These are phyloP conservation scores for Buathra laborator DNA, from an alignment of 2,888 invertebrate genomes.

Conservation along the genomic window DNA sequence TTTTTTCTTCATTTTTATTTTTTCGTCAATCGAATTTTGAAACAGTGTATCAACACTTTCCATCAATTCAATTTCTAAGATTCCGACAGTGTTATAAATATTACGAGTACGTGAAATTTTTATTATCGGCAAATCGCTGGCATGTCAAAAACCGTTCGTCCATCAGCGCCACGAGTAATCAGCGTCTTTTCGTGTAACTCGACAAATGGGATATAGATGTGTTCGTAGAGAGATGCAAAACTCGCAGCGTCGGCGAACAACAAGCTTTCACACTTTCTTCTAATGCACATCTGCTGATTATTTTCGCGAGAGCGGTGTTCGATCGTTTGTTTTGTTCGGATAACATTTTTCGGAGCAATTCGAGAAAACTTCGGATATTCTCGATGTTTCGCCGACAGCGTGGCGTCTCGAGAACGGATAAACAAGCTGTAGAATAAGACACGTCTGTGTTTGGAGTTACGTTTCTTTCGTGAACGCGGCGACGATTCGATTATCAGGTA, in stretches of 20 bases:
- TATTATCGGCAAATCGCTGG: neutral
- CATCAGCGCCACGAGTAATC: conserved; percentile 23
- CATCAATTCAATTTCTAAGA: neutral
- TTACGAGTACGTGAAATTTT: neutral
- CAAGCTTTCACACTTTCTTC: conserved; percentile 14
- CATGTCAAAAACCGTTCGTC: neutral
- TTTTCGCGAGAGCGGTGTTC: neutral
- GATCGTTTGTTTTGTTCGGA: conserved; percentile 26
- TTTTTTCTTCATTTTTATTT: neutral
- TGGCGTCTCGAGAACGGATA: neutral
- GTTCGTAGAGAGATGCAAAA: neutral
- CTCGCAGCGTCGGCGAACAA: neutral
- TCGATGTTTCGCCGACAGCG: conserved; percentile 17
- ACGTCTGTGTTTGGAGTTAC: neutral
- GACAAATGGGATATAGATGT: neutral
- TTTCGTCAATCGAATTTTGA: neutral
- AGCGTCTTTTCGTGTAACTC: conserved; percentile 24
- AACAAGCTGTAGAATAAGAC: neutral
- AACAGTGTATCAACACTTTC: neutral
- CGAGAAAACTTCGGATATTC: neutral
- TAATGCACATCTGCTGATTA: neutral
- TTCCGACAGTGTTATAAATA: neutral
- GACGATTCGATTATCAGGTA: conserved; percentile 20
- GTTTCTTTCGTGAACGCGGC: neutral
- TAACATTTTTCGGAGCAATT: neutral